A percentile compares a stretch with the other conserved stretches of the same genome.
Conservation (phyloP, 2,797 vertebrate species). For the Spheniscus humboldti region DNA sequence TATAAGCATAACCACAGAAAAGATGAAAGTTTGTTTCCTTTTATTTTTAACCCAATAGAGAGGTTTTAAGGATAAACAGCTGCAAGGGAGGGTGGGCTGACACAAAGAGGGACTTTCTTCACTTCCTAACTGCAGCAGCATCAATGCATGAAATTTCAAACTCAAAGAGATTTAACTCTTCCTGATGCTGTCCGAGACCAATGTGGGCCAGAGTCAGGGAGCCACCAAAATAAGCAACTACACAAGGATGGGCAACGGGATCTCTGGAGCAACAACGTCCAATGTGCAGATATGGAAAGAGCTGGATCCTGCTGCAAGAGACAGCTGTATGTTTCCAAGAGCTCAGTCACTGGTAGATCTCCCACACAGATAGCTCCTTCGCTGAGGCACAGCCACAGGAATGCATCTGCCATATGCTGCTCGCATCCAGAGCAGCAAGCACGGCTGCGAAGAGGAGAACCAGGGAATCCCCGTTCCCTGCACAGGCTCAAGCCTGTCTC, state of each 20-base stretch:
- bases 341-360: conserved; percentile 34
- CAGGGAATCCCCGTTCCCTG: neutral
- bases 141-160: neutral
- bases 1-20: neutral
- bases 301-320: neutral
- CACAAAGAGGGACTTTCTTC: conserved; percentile 25
- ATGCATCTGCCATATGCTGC: neutral
- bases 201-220: neutral
- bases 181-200: fast-evolving
- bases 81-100: neutral
- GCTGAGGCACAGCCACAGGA: conserved; percentile 33
- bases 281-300: neutral
- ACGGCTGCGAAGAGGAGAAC: neutral
- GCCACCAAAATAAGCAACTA: neutral
- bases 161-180: neutral
- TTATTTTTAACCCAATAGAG: conserved; percentile 35
- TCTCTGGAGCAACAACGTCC: neutral
- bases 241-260: neutral
- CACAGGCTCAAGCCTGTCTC: neutral
- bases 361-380: conserved; percentile 18
- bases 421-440: neutral
- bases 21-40: conserved; percentile 27
- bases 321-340: neutral
- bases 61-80: conserved; percentile 43
- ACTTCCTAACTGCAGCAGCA: neutral